Evolutionary conservation across 2,888 invertebrate genomes (phyloP).

Genomic region (Tridacna crocea): DNA sequence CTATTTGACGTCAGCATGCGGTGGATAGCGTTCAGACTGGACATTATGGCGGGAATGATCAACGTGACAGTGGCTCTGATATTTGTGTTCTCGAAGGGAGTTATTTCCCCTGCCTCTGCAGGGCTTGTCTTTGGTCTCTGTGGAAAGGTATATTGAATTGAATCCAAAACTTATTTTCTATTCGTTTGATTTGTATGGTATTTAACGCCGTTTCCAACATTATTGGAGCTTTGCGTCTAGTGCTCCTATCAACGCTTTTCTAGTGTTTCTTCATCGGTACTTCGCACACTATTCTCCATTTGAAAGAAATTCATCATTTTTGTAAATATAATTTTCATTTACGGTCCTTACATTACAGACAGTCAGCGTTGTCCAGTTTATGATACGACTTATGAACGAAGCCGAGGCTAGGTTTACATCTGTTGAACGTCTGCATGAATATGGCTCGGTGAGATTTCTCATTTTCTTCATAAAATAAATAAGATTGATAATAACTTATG

Average conservation of each 20-base stretch:
- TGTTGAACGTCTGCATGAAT: slow-evolving; percentile 83
- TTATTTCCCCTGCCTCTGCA: slow-evolving; percentile 85
- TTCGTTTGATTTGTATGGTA: no score
- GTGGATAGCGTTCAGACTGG: slow-evolving; percentile 84
- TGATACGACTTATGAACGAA: slow-evolving; percentile 70
- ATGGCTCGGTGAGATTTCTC: slow-evolving; percentile 74
- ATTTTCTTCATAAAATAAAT: no score
- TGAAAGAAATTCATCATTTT: no score
- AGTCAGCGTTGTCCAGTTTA: slow-evolving; percentile 70
- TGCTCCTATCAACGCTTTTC: no score
- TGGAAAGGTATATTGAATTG: slow-evolving; percentile 43
- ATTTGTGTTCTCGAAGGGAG: slow-evolving; percentile 84
- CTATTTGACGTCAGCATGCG: slow-evolving; percentile 84
- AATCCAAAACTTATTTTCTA: not conserved
- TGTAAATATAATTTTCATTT: not conserved
- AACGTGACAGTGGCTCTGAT: slow-evolving; percentile 85
- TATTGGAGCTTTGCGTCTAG: not conserved
- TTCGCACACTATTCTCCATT: no score
- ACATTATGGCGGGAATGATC: slow-evolving; percentile 83
- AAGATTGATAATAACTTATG: no score
- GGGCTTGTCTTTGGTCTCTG: slow-evolving; percentile 86
- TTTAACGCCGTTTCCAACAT: not conserved
- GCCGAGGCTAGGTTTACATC: slow-evolving; percentile 83
- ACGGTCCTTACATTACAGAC: slow-evolving; percentile 77
- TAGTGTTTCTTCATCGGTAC: no score